Conservation (phyloP, 2,113 vertebrate species). For the Bos indicus region DNA sequence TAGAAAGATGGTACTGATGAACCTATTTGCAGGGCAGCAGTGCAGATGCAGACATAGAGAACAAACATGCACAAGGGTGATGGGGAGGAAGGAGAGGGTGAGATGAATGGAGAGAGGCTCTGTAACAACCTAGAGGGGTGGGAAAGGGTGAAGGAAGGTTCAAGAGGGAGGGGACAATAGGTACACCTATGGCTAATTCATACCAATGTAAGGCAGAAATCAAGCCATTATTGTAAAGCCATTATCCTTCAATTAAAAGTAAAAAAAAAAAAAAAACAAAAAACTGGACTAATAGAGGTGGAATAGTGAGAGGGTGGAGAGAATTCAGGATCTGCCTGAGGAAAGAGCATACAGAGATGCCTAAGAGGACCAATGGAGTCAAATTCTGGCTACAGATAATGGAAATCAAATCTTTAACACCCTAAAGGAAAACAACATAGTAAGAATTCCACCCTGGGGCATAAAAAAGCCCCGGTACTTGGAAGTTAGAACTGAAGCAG, state of each 20-base stretch:
- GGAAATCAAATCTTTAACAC: not conserved
- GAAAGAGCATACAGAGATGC: not conserved
- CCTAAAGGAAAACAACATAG: not conserved
- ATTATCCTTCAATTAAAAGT: not conserved
- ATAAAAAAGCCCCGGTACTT: not conserved
- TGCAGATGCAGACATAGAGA: not conserved
- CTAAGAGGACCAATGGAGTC: not conserved
- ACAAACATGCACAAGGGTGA: not conserved
- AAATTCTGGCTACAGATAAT: not conserved
- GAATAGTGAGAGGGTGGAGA: not conserved
- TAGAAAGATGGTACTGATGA: not conserved
- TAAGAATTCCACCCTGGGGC: not conserved
- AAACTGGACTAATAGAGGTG: not conserved
- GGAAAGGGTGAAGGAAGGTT: not conserved
- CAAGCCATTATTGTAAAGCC: not conserved
- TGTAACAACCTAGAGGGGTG: not conserved
- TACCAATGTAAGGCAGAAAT: not conserved
- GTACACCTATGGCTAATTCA: not conserved
- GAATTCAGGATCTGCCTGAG: not conserved
- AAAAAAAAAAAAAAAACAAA: no score
- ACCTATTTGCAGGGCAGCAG: not conserved
- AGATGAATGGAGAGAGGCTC: not conserved
- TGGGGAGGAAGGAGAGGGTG: not conserved
- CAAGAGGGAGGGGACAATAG: not conserved
- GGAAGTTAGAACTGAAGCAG: not conserved